Evolutionary conservation across 2,888 invertebrate genomes (phyloP), one percentile per base, ranked within the genome.

Genomic region (Pyralis farinalis): DNA sequence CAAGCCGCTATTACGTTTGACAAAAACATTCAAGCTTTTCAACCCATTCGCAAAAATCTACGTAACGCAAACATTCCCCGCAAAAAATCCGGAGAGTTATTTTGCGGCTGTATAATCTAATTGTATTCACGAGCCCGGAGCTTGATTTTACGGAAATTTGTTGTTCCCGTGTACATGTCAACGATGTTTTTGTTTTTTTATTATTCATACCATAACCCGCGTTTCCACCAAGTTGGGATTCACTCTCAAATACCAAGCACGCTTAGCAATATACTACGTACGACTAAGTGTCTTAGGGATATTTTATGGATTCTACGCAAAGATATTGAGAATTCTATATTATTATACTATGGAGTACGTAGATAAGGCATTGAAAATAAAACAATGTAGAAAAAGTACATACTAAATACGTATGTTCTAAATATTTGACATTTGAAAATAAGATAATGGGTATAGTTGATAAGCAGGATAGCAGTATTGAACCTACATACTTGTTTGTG

Each of bases 51-150:
- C 16, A 16, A 16, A n/a, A 16, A 16, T 4, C 16, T 16, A 16
- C 16, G 16, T 16, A 3, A 16, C 16, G 2, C 16, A 2, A 16
- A 16, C 16, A 16, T 16, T 16, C 4, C 16, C 16, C 16, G 4
- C 2, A 16, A 30, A 37, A 20, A 37, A 37, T 29, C 11, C 30
- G 5, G 30, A 1, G 22, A 30, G 21, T 10, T 37, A 30, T 37
- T 36, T 37, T n/a, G 37, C 30, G 21, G 30, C 22, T 37, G 37
- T 21, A 21, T 31, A 20, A 29, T 30, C 11, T 37, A 37, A 37
- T 37, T 37, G 37, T 30, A 22, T 16, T 37, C 37, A 22, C 11
- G 36, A 36, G 36, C 10, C 21, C 30, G 34, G 25, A 21, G 29
- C 28, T 36, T 30, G 20, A 37, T 37, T 37, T 37, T 7, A 29